Percentiles rank a stretch among this genome's conserved stretches.
These are phyloP conservation scores for Oceanodroma leucorhoa DNA, from an alignment of 2,797 vertebrate genomes.

Conservation along the genomic window DNA sequence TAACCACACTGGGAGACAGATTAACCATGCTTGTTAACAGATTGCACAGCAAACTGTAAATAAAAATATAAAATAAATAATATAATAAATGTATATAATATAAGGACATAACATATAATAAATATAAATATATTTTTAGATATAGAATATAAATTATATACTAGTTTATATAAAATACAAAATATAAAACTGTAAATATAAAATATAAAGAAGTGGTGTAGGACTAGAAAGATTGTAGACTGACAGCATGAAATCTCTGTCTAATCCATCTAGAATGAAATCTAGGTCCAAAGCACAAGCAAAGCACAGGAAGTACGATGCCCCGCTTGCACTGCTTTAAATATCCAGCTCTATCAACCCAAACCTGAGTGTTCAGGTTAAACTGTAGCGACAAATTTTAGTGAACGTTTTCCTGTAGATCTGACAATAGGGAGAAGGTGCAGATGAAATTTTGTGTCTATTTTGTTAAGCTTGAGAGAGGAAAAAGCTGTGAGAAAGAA, in stretches of 20 bases:
- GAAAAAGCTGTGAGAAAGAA: not conserved
- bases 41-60: not conserved
- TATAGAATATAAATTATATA: not conserved
- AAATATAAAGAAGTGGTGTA: not conserved
- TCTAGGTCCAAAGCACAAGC: not conserved
- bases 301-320: fast-evolving
- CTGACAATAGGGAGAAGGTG: not conserved
- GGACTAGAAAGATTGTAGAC: not conserved
- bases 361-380: not conserved
- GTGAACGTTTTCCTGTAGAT: not conserved
- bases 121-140: not conserved
- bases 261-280: not conserved
- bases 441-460: not conserved
- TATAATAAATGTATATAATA: too few relatives aligned
- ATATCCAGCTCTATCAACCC: not conserved
- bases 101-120: not conserved
- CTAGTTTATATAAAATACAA: not conserved
- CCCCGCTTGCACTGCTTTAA: not conserved
- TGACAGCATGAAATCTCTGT: not conserved
- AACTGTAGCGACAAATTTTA: not conserved
- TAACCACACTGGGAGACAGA: not conserved
- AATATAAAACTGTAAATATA: not conserved
- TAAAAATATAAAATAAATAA: not conserved
- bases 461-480: not conserved
- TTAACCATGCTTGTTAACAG: not conserved